A percentile compares a stretch with the other conserved stretches of the same genome.
These are phyloP conservation scores for Norana najaformis DNA, from an alignment of 2,888 invertebrate species.

Conservation along the genomic window DNA sequence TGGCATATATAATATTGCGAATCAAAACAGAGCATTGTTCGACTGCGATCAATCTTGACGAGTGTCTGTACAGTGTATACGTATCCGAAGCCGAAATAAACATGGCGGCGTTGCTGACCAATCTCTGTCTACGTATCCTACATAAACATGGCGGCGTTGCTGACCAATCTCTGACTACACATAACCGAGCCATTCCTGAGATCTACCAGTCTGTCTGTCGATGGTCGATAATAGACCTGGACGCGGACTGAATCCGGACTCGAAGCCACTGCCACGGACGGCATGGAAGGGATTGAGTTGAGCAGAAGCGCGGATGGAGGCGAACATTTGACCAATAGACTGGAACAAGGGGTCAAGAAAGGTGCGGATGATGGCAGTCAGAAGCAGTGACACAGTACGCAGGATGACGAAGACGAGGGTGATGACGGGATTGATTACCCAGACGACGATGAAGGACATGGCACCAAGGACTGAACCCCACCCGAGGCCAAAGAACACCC, in stretches of 20 bases:
- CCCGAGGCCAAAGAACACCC: constrained; percentile 34
- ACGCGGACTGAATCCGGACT: not conserved
- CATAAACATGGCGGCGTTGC: no score
- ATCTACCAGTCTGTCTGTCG: not conserved
- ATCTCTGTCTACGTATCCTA: not conserved
- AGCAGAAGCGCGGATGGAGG: not conserved
- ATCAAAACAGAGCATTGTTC: no score
- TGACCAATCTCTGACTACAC: not conserved
- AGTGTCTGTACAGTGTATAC: not conserved
- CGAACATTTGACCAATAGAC: constrained; percentile 26
- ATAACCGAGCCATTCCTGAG: not conserved
- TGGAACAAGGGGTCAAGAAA: constrained; percentile 36
- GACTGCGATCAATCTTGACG: no score
- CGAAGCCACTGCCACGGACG: not conserved
- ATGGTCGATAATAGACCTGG: not conserved
- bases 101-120: not conserved
- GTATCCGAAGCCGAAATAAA: not conserved
- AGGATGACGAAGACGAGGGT: constrained; percentile 30
- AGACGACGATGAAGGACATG: constrained; percentile 34
- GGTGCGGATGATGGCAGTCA: constrained; percentile 30
- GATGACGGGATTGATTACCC: constrained; percentile 35
- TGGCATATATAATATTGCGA: no score
- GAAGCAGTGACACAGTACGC: constrained; percentile 34
- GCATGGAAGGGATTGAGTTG: not conserved
- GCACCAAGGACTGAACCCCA: constrained; percentile 36